Base-by-base conservation (phyloP, 2,797 vertebrate species). In the Anguilla marmorata region DNA sequence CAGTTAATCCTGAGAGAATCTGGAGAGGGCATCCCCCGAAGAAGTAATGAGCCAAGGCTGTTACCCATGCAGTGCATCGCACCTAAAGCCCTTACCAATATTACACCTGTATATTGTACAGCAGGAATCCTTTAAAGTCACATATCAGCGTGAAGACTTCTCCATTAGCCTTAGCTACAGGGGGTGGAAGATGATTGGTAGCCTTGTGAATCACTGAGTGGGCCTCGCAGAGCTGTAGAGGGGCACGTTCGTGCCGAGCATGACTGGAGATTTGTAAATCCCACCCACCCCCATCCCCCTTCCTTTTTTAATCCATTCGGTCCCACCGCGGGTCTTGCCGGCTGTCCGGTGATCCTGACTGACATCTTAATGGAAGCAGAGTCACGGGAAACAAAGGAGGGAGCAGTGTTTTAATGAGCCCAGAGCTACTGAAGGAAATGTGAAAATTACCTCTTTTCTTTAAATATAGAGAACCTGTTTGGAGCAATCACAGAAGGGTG, bases 281-380 rank as follows among this genome's bases (percentile, higher is more conserved):
- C 56, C 56, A 19, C 16, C 56, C 14, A 9, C 52, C 52, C 52
- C 8, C 52, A 2, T 14, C 11, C 7, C 50, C 50, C 66, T 2
- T 9, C 72, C 60, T 4, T 19, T 41, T 85, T 63, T 86, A 58
- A 72, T 58, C 21, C 9, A 16, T 4, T n/a, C 37, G 9, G 69
- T 41, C 1, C 82, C 19, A 48, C 19, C 24, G 1, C 24, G 27
- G 24, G 30, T 56, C 54, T 82, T 56, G 2, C 30, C 3, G 85
- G 72, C 41, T 54, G 56, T 27, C 27, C 33, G 41, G 56, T 86
- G n/a, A 82, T 86, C 84, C 60, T 74, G 74, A 88, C 45, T 88
- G 45, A 83, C 27, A 63, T 76, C 85, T 82, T 33, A 76, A 30
- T 76, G 86, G 27, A 52, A 72, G 7, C 30, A 37, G 7, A 24